Conservation (phyloP, 2,113 vertebrate genomes). For the Microtus pennsylvanicus region DNA sequence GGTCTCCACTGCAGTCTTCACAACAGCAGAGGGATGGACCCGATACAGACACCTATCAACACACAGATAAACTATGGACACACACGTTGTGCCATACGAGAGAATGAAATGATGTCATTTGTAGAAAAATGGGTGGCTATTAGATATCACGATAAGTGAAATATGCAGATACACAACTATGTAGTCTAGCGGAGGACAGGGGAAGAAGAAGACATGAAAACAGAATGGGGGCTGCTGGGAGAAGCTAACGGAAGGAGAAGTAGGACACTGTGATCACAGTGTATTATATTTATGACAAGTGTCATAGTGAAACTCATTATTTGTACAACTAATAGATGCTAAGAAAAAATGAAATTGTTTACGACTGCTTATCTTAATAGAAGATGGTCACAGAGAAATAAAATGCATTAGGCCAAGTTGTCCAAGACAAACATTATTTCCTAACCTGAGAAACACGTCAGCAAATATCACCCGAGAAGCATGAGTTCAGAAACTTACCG, state of each 20-base stretch:
- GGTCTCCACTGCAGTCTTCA: too few relatives aligned
- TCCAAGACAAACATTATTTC: not conserved
- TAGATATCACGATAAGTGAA: not conserved
- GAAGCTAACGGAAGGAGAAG: too few relatives aligned
- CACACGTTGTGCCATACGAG: not conserved
- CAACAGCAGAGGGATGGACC: not conserved
- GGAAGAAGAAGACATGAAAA: not conserved
- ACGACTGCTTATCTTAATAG: not conserved
- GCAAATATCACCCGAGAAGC: not conserved
- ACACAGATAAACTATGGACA: not conserved
- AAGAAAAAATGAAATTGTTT: not conserved
- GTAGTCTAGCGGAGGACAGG: not conserved
- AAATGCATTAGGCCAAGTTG: not conserved
- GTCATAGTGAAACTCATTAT: not conserved
- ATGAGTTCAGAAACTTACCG: slow-evolving; percentile 86
- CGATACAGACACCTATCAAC: not conserved
- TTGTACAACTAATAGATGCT: not conserved
- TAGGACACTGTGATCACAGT: not conserved
- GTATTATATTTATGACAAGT: not conserved
- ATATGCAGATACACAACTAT: not conserved
- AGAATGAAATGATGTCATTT: not conserved
- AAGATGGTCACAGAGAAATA: not conserved
- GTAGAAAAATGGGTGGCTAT: not conserved
- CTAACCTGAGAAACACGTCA: not conserved
- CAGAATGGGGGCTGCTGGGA: too few relatives aligned